Evolutionary conservation across 2,113 vertebrate species (phyloP), one percentile per base, ranked within the genome.

Genomic region (Istiophorus platypterus): DNA sequence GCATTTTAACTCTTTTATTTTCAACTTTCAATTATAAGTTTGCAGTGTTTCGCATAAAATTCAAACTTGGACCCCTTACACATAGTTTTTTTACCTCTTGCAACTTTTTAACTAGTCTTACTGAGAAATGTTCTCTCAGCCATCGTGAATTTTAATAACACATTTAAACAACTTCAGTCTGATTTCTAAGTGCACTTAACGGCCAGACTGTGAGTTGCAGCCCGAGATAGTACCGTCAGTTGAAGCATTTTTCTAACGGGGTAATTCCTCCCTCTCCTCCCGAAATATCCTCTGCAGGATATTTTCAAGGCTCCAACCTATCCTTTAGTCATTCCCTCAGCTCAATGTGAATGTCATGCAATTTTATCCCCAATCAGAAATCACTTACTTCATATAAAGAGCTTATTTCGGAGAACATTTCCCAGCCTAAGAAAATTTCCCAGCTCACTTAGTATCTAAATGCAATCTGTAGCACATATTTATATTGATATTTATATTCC

Each of bases 61-160:
- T 67, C 11, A 45, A 0, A 54, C 20, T 49, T 12, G 5, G 22
- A 66, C 14, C 14, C 41, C 15, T 66, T 10, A 76, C 12, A 67
- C n/a, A 37, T 63, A 24, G 31, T 29, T 62, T 47, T 47, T 72
- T 29, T 41, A 71, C 20, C 45, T 73, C 24, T 34, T 7, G 62
- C 29, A 77, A 63, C 63, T 42, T 80, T 58, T 68, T 24, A 62
- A 26, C 31, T 34, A 41, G 0, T 78, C 14, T 58, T 45, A 10
- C 10, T 37, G n/a, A 37, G 17, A 73, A 59, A 72, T 69, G 24
- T 68, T 51, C 31, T 51, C 15, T 24, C 18, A 15, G 7, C 47
- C 22, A 74, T 47, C 11, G 41, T 80, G 42, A 39, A 73, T 80
- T 52, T 67, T 47, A 78, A 78, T 63, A 34, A 6, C 57, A 26